phyloP scores from a whole-genome alignment of 2,113 vertebrate genomes.

The Neotragus moschatus region DNA sequence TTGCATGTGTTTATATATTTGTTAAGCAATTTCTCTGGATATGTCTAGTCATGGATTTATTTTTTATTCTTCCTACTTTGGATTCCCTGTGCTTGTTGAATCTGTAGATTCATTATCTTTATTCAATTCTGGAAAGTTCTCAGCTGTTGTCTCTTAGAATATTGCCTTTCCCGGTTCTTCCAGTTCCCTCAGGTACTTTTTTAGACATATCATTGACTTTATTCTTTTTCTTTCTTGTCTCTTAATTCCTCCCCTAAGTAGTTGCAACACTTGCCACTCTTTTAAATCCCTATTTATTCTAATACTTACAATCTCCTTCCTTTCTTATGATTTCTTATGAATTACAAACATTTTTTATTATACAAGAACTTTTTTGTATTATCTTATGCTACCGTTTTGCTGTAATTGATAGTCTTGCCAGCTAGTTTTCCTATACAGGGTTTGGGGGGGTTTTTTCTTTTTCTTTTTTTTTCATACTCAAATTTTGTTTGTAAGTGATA shows the following conservation, averaged over 20 bases:
- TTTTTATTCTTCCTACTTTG: background rate
- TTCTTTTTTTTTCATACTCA: background rate
- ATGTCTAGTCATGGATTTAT: background rate
- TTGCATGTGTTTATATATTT: background rate
- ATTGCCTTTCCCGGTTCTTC: background rate
- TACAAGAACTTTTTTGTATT: background rate
- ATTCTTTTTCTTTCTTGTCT: background rate
- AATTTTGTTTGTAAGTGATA: background rate
- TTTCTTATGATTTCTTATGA: background rate
- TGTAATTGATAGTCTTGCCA: background rate
- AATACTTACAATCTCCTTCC: background rate
- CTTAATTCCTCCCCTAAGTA: background rate
- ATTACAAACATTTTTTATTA: background rate
- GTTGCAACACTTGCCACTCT: background rate
- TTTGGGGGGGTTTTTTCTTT: background rate
- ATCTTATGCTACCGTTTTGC: background rate
- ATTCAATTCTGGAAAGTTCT: background rate
- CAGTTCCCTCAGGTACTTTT: background rate
- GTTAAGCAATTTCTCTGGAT: background rate
- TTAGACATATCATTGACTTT: background rate
- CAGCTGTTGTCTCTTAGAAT: background rate
- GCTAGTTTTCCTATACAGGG: background rate
- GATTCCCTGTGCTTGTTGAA: background rate
- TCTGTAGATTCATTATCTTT: background rate
- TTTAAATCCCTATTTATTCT: background rate